Evolutionary conservation across 2,888 invertebrate species (phyloP), one percentile per base, ranked within the genome.

Genomic region (Scrobipalpa atriplicella): DNA sequence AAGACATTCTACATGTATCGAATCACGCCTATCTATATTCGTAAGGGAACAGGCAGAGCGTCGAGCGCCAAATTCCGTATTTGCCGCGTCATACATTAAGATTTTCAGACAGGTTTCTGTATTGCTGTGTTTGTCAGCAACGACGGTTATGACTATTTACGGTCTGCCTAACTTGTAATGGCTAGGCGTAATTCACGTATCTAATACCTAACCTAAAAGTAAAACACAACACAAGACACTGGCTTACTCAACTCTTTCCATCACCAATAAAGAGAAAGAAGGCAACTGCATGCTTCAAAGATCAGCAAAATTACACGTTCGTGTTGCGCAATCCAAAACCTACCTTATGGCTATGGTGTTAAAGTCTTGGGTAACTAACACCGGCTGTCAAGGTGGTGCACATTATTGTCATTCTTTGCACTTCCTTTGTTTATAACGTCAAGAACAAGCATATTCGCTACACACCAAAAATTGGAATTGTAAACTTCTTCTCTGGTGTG

Each of bases 201-300:
- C 29, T 29, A 18, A 2, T 52, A 21, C 8, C 19, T 18, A 19
- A 56, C 29, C 21, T 13, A 21, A 10, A 19, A 10, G 29, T 6
- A 11, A 29, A 29, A 8, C 21, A 21, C 9, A 56, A 9, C 56
- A 19, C 56, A 29, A 7, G 1, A 21, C 36, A 29, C 13, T 13
- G 6, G 21, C 38, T 58, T 58, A 21, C 58, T 16, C 38, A 29
- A 58, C 16, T 29, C 10, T n/a, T 21, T 56, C 13, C n/a, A 16
- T 16, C 58, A 52, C 65, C 47, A 60, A 63, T 41, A 51, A 61
- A 64, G 60, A 61, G 64, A 67, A 67, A 67, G 58, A 65, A 36
- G 47, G 47, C 63, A 64, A 51, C 64, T 63, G 60, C 68, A 68
- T 54, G 68, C 51, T 43, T 66, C 61, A 64, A 43, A 56, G 66